Conservation (phyloP, 2,113 vertebrate genomes). For the Rhinopomastus cyanomelas region DNA sequence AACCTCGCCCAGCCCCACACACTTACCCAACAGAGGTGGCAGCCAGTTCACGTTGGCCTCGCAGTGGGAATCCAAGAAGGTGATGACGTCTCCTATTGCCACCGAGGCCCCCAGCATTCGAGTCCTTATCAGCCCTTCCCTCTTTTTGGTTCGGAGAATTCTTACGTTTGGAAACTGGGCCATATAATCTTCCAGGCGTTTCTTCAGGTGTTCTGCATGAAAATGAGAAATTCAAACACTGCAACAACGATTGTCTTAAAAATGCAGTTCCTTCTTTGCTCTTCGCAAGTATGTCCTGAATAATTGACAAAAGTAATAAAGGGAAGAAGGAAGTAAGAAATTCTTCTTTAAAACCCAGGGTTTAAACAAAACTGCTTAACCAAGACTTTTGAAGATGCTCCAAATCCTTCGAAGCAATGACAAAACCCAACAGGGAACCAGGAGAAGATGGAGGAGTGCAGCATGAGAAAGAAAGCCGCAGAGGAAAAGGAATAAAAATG, state of each 20-base stretch:
- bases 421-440: neutral
- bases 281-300: neutral
- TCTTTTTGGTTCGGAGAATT: conserved; percentile 90
- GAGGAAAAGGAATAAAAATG: neutral
- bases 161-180: conserved; percentile 86
- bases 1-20: neutral
- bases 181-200: conserved; percentile 92
- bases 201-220: conserved; percentile 86
- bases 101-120: conserved; percentile 88
- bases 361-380: neutral
- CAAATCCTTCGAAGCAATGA: neutral
- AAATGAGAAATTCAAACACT: neutral
- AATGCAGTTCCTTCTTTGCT: neutral
- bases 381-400: neutral
- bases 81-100: conserved; percentile 91
- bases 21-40: conserved; percentile 89
- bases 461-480: neutral
- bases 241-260: accelerated
- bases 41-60: conserved; percentile 98
- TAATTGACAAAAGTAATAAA: neutral
- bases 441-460: neutral
- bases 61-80: conserved; percentile 96
- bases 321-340: neutral
- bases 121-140: conserved; percentile 93
- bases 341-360: neutral